phyloP scores from a whole-genome alignment of 2,113 vertebrate species.

The Hemiprocne comata region DNA sequence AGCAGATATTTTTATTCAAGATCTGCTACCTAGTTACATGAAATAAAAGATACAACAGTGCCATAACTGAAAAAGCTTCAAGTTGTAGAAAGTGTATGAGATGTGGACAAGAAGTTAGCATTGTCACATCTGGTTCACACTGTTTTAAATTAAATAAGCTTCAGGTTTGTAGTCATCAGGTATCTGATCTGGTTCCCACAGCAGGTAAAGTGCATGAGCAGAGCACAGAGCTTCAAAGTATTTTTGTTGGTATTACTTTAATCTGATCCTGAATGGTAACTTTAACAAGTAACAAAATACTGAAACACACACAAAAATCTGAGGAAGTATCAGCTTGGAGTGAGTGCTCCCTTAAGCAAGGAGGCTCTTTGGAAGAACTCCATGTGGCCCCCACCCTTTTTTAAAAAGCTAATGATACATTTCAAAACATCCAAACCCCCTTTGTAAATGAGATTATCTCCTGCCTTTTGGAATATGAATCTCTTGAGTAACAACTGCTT shows the following conservation, averaged over 20 bases:
- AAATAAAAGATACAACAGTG: not conserved
- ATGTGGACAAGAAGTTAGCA: not conserved
- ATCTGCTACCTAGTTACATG: not conserved
- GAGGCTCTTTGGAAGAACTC: not conserved
- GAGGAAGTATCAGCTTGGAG: not conserved
- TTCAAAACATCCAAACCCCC: not conserved
- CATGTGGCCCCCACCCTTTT: not conserved
- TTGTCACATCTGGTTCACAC: not conserved
- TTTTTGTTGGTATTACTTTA: not conserved
- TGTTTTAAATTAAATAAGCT: not conserved
- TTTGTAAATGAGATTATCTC: not conserved
- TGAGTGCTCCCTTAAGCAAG: not conserved
- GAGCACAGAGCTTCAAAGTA: not conserved
- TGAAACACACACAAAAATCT: not conserved
- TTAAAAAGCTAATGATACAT: not conserved
- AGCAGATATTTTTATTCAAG: not conserved
- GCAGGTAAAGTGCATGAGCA: not conserved
- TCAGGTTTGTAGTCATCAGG: not conserved
- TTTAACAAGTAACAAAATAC: not conserved
- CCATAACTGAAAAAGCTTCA: not conserved
- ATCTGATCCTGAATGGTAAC: not conserved
- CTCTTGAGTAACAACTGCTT: not conserved
- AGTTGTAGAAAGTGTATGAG: not conserved
- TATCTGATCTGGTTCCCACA: not conserved
- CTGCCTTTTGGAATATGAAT: not conserved